Conservation (phyloP, 2,113 vertebrate genomes). For the Odontesthes bonariensis region DNA sequence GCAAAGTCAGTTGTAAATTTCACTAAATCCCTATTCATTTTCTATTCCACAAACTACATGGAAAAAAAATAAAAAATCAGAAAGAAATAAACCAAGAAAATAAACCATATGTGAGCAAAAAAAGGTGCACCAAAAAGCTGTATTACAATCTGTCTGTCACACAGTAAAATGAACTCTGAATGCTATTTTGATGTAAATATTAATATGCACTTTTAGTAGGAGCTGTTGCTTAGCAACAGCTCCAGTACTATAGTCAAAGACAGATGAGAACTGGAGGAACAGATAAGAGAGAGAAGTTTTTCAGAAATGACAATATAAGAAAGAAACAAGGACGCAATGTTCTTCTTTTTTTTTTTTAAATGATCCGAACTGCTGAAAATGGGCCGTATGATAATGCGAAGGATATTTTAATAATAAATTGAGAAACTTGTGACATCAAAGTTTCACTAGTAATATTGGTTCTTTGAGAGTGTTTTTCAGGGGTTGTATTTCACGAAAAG, state of each 20-base stretch:
- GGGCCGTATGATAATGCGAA: not conserved
- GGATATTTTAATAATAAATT: not conserved
- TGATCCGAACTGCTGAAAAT: not conserved
- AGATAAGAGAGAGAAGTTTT: too few species aligned
- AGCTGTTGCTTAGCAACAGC: slow-evolving; percentile 54
- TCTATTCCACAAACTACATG: too few species aligned
- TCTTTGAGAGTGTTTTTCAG: not conserved
- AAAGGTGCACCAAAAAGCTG: too few species aligned
- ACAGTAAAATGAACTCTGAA: not conserved
- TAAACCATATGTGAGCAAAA: not conserved
- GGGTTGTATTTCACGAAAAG: too few species aligned
- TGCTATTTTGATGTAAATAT: not conserved
- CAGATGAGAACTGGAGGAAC: not conserved
- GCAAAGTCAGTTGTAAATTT: too few species aligned
- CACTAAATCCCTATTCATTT: too few species aligned
- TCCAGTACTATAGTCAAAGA: slow-evolving; percentile 7
- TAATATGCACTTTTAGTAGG: slow-evolving; percentile 18
- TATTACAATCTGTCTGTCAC: not conserved
- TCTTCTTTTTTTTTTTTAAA: not conserved
- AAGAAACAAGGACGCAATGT: not conserved
- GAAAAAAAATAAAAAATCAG: too few species aligned
- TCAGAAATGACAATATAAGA: not conserved
- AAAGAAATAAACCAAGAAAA: too few species aligned
- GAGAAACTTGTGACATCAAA: too few species aligned
- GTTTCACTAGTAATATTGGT: too few species aligned